Conservation (phyloP, 2,113 vertebrate species). For the Alligator sinensis region DNA sequence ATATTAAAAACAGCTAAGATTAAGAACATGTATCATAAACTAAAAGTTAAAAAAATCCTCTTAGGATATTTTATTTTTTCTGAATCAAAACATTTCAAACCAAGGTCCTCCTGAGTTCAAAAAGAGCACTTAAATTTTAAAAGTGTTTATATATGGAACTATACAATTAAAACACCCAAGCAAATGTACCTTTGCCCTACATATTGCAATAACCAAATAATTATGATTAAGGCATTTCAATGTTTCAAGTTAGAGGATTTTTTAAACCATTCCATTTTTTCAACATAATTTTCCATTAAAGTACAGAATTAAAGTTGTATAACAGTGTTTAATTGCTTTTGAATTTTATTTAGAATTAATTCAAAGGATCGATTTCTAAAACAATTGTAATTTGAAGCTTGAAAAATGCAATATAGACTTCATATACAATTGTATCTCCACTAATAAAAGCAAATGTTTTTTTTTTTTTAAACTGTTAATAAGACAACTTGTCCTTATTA, state of each 20-base stretch:
- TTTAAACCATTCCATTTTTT: background rate
- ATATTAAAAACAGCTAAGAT: background rate
- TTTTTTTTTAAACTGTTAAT: background rate
- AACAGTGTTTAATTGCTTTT: background rate
- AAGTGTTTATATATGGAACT: background rate
- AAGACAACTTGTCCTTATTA: background rate
- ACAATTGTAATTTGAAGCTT: background rate
- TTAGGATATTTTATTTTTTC: fast-evolving
- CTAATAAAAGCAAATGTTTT: background rate
- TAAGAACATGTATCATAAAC: background rate
- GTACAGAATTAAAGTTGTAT: background rate
- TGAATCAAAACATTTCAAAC: background rate
- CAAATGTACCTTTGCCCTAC: background rate
- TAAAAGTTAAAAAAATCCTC: background rate
- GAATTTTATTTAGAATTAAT: background rate
- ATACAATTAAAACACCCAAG: background rate
- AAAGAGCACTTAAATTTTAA: background rate
- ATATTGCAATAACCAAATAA: background rate
- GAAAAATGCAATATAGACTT: background rate
- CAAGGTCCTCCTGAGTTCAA: background rate
- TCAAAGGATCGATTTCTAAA: background rate
- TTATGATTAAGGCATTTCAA: background rate
- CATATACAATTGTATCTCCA: background rate
- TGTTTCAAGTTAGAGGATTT: background rate
- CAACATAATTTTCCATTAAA: background rate